Evolutionary conservation across 2,113 vertebrate species (phyloP).

Genomic region (Tiliqua scincoides): DNA sequence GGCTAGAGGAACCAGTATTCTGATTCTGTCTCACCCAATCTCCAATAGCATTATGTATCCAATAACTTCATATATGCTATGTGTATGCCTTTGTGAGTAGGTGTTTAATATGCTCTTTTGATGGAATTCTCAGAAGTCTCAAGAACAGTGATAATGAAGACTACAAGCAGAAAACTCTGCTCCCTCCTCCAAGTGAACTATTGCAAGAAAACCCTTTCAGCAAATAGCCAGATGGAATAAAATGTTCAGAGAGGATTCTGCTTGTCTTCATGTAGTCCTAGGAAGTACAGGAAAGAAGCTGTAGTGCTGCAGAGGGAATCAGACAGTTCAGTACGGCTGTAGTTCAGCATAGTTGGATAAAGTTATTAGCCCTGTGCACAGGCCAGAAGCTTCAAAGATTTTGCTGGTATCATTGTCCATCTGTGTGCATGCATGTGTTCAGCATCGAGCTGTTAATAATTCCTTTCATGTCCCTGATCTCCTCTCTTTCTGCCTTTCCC

Average conservation of each 20-base stretch:
- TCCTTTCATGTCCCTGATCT: constrained; percentile 43
- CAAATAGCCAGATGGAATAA: background rate
- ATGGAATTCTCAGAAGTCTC: background rate
- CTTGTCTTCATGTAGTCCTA: background rate
- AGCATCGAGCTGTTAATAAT: constrained; percentile 49
- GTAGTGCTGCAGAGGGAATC: background rate
- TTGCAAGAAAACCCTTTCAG: background rate
- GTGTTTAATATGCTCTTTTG: background rate
- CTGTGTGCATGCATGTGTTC: background rate
- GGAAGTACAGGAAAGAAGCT: constrained; percentile 5
- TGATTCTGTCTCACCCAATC: background rate
- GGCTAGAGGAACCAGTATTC: too few species aligned
- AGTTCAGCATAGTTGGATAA: constrained; percentile 42
- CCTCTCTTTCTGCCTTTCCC: constrained; percentile 43
- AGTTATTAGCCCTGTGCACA: constrained; percentile 45
- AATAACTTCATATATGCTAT: background rate
- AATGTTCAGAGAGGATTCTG: background rate
- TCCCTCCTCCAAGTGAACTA: background rate
- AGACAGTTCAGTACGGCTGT: background rate
- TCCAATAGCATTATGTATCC: too few species aligned
- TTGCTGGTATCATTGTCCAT: constrained; percentile 4
- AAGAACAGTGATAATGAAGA: too few species aligned
- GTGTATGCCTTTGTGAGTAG: too few species aligned
- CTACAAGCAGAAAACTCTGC: background rate
- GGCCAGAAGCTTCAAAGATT: constrained; percentile 6